Conservation (phyloP, 2,113 vertebrate genomes). For the Perca flavescens region DNA sequence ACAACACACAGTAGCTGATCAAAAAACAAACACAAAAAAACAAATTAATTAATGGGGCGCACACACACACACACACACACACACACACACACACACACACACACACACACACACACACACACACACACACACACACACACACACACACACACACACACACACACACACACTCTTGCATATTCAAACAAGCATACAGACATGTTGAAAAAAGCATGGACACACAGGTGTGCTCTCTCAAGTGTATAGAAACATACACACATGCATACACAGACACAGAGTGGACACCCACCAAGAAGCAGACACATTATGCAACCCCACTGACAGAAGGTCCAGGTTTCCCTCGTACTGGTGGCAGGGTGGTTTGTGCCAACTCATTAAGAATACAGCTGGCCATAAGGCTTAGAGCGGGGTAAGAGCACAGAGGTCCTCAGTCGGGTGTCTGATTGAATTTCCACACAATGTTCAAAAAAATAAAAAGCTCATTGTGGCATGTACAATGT, state of each 20-base stretch:
- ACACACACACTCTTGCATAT: too few relatives aligned
- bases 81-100: neutral
- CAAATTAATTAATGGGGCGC: constrained; percentile 25
- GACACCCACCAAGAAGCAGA: constrained; percentile 55
- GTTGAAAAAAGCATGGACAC: constrained; percentile 52
- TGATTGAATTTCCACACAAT: constrained; percentile 57
- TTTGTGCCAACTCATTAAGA: constrained; percentile 81
- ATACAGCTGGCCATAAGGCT: constrained; percentile 73
- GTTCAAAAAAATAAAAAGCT: constrained; percentile 48
- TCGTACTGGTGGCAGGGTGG: constrained; percentile 47
- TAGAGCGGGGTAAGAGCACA: constrained; percentile 47
- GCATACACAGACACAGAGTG: constrained; percentile 30
- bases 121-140: constrained; percentile 12
- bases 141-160: neutral
- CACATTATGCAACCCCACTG: constrained; percentile 59
- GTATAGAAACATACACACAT: constrained; percentile 39
- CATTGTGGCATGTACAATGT: constrained; percentile 7
- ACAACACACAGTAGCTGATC: constrained; percentile 53
- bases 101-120: neutral
- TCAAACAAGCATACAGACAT: constrained; percentile 37
- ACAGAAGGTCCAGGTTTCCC: constrained; percentile 73
- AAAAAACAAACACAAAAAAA: constrained; percentile 27
- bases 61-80: constrained; percentile 5
- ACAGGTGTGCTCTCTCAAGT: constrained; percentile 40
- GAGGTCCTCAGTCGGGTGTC: constrained; percentile 49